These are phyloP conservation scores for Campoplex capitator DNA, from an alignment of 2,888 invertebrate species.

Conservation along the genomic window DNA sequence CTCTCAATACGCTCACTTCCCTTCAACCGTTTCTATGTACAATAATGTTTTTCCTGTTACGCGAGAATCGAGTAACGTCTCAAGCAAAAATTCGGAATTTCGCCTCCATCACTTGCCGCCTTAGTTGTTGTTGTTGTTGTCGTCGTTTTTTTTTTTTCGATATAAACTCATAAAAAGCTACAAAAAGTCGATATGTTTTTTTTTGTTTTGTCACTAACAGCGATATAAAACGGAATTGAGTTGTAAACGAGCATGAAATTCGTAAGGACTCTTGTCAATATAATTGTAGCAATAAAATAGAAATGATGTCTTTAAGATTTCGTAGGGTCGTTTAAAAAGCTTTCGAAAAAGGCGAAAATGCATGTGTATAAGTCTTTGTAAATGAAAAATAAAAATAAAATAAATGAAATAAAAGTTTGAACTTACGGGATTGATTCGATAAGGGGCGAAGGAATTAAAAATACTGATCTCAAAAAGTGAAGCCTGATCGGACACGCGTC, in stretches of 20 bases:
- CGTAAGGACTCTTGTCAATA: not conserved
- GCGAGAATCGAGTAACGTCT: constrained; percentile 6
- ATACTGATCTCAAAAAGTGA: constrained; percentile 53
- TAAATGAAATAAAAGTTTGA: not conserved
- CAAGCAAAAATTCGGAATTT: constrained; percentile 7
- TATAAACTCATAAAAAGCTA: constrained; percentile 18
- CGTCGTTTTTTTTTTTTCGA: not conserved
- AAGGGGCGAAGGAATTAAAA: constrained; percentile 24
- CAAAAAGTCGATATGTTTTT: constrained; percentile 23
- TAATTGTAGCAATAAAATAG: not conserved
- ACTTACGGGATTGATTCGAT: constrained; percentile 26
- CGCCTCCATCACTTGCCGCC: not conserved
- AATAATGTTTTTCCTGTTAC: constrained; percentile 8
- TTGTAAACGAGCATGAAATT: not conserved
- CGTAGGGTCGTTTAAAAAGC: not conserved
- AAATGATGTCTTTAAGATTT: not conserved
- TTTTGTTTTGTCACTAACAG: not conserved
- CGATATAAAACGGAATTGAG: not conserved
- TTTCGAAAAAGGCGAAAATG: constrained; percentile 8
- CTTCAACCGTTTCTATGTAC: constrained; percentile 20
- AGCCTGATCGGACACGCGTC: constrained; percentile 63
- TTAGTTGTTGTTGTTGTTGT: too few relatives aligned
- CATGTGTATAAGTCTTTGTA: constrained; percentile 16
- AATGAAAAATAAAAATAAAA: not conserved
- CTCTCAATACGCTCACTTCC: not conserved